Base-by-base conservation (phyloP, 2,797 vertebrate species). In the Pyrocephalus nanus region DNA sequence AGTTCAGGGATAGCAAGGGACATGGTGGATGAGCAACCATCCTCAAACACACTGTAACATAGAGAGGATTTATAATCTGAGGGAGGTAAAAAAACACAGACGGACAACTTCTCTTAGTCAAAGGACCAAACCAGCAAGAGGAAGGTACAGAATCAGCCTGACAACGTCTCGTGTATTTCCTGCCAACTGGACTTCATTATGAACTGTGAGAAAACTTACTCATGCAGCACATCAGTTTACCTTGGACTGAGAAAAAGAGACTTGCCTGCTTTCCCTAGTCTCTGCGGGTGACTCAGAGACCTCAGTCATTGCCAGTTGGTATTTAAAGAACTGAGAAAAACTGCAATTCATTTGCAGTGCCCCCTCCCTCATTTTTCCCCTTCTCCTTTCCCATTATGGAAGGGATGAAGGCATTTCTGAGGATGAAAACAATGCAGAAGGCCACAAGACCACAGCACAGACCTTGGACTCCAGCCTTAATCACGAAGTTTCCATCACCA, bases 181-280 rank as follows among this genome's bases (percentile, higher is more conserved):
- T 92, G 85, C 73, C 85, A 78, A 90, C 50, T 23, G 47, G 55
- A 83, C 79, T 45, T 88, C 14, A 5, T 65, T 75, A 86, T 12
- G 32, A 48, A 50, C 34, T 17, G 82, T 7, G 4, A 95, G 66
- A 91, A 91, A 77, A 73, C 48, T 66, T 78, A 90, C 17, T 94
- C 75, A 77, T 29, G 60, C 53, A 77, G 69, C 2, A 7, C 27
- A 38, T 2, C 3, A 4, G 82, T 90, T 94, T 93, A 86, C 76
- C 82, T 66, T 88, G 85, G 92, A 78, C 89, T 55, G 51, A 75
- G 92, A 79, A 70, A 71, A 36, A 86, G 30, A 72, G 54, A 78
- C 69, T 79, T 30, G 53, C 53, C 77, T 75, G 70, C 87, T 88
- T 84, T 60, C 51, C 43, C 40, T 34, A 16, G 51, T 38, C 54